Evolutionary conservation across 2,797 vertebrate species (phyloP).

Genomic region (Clarias pachynema): DNA sequence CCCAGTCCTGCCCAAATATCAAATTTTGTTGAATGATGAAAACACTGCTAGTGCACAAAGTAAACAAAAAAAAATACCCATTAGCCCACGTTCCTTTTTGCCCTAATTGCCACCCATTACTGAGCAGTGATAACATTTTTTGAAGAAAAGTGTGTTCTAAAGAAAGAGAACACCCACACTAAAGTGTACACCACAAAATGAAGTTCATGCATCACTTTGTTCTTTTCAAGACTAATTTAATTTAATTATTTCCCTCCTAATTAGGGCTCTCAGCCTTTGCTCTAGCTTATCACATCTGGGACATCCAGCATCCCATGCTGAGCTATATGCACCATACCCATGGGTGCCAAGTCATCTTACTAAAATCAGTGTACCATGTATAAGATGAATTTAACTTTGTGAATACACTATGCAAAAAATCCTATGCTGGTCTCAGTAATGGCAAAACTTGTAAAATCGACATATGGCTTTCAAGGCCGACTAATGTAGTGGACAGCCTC

Average conservation of each 20-base stretch:
- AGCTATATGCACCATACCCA: conserved; percentile 18
- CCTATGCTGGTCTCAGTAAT: background rate
- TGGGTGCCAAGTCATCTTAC: conserved; percentile 5
- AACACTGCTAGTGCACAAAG: background rate
- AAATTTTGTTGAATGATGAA: background rate
- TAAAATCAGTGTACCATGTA: conserved; percentile 27
- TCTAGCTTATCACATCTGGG: conserved; percentile 36
- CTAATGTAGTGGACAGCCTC: background rate
- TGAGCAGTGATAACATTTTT: too few relatives aligned
- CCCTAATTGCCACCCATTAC: conserved; percentile 4
- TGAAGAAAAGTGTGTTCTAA: background rate
- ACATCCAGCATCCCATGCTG: conserved; percentile 8
- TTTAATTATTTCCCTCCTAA: conserved; percentile 51
- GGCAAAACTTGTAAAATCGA: background rate
- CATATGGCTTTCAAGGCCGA: background rate
- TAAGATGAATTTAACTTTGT: conserved; percentile 20
- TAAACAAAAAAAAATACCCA: background rate
- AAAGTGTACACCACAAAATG: conserved; percentile 30
- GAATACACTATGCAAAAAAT: background rate
- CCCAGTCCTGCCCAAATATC: background rate
- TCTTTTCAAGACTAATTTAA: conserved; percentile 51
- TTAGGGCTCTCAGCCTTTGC: conserved; percentile 38
- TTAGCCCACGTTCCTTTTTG: background rate
- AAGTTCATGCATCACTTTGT: conserved; percentile 37
- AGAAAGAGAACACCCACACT: conserved; percentile 24